Evolutionary conservation across 2,113 vertebrate species (phyloP), one percentile per base, ranked within the genome.

Genomic region (Lutjanus erythropterus): DNA sequence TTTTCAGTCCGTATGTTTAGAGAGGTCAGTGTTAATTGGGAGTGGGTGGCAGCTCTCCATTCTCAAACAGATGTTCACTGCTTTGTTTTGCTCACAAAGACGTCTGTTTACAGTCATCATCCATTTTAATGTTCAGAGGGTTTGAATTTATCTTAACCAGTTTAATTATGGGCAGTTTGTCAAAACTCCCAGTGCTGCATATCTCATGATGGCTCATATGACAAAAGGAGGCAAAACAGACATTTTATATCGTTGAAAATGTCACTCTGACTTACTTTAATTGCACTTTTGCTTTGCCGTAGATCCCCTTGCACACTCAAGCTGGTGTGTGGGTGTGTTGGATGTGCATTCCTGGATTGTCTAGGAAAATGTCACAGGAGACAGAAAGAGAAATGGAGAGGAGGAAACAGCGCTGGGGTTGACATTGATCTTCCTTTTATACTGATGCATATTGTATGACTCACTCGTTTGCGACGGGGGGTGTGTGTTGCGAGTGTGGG

Each of bases 361-460:
- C 64, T 82, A 50, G 25, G 41, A 55, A 68, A 85, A 80, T 78
- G 56, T 81, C 84, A 80, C 55, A 41, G 65, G 71, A 75, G 71
- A 75, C 31, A 0, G 27, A 42, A 18, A 23, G 66, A 65, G 64
- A 68, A 67, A 71, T 25, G 23, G 52, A 77, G 67, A 73, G 53
- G 52, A 56, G 41, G 80, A 53, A 29, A n/a, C 23, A 16, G 65
- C 0, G 39, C 18, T 12, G 10, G 58, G 42, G 39, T 18, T 79
- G 58, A 88, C 73, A 88, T 47, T 59, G 80, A 86, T 81, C 80
- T 70, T 60, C 52, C 46, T 53, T 55, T 77, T 68, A 70, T 29
- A 64, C 16, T 0, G 50, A 49, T 69, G 23, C 7, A 46, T 23
- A 52, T 39, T 35, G 64, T 16, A 58, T 79, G 67, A 86, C 78